These are phyloP conservation scores for Formicarius rufipectus DNA, from an alignment of 2,113 vertebrate genomes.

Conservation along the genomic window DNA sequence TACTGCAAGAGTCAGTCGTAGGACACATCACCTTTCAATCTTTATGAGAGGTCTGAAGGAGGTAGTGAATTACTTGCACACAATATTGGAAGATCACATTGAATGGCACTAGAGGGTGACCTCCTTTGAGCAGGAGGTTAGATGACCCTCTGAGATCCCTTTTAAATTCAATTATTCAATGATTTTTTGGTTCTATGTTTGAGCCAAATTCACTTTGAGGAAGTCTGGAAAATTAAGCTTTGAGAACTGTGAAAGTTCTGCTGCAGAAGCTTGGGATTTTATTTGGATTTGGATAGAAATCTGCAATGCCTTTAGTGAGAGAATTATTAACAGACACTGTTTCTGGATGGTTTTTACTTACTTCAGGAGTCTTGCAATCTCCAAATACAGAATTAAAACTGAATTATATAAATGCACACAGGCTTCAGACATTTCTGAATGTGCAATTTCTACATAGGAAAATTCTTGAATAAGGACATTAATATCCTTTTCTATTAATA, in stretches of 20 bases:
- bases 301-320: neutral
- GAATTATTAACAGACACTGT: neutral
- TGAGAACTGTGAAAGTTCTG: neutral
- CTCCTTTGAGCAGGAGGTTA: neutral
- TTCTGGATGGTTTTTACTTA: neutral
- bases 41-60: neutral
- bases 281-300: neutral
- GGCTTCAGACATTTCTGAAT: neutral
- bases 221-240: neutral
- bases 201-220: neutral
- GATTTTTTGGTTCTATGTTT: neutral
- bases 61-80: neutral
- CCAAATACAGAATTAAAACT: neutral
- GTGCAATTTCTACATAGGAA: neutral
- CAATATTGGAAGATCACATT: neutral
- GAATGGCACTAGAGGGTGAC: neutral
- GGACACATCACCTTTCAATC: neutral
- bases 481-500: neutral
- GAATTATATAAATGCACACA: neutral
- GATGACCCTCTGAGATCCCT: neutral
- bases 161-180: neutral
- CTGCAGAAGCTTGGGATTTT: neutral
- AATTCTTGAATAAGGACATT: neutral
- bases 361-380: neutral
- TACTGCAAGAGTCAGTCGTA: fast-evolving